A percentile compares a stretch with the other conserved stretches of the same genome.
phyloP scores from a whole-genome alignment of 1,140 invertebrate genomes.

The Drosophila sulfurigaster region DNA sequence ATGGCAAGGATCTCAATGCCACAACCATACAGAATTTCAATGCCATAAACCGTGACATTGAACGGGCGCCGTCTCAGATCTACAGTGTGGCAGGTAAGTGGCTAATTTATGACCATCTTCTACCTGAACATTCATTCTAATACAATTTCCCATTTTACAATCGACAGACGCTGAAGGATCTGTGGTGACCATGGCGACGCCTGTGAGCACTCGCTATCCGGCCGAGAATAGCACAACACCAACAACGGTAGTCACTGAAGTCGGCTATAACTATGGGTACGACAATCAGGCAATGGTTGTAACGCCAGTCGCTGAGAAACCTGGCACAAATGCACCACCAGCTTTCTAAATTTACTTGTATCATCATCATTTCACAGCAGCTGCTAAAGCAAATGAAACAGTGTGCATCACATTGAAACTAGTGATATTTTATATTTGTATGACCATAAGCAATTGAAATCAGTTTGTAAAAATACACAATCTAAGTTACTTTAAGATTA shows the following conservation, averaged over 20 bases:
- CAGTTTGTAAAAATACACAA: conserved; percentile 23
- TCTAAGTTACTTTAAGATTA: conserved; percentile 22
- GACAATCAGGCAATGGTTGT: conserved; percentile 81
- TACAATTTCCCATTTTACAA: conserved; percentile 33
- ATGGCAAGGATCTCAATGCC: conserved; percentile 75
- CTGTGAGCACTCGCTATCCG: conserved; percentile 79
- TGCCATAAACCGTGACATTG: conserved; percentile 76
- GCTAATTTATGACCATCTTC: neutral
- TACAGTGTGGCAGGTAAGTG: conserved; percentile 80
- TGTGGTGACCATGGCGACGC: conserved; percentile 76
- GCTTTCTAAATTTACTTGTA: conserved; percentile 46
- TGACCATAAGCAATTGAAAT: conserved; percentile 21
- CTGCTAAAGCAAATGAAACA: conserved; percentile 42
- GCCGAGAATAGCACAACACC: conserved; percentile 81
- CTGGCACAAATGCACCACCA: conserved; percentile 25
- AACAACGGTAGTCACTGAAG: conserved; percentile 69
- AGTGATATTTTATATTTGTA: conserved; percentile 60
- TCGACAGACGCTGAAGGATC: conserved; percentile 74
- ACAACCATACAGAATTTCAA: conserved; percentile 79
- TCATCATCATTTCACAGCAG: conserved; percentile 19
- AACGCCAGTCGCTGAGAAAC: conserved; percentile 76
- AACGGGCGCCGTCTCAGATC: conserved; percentile 76
- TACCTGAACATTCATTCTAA: conserved; percentile 39
- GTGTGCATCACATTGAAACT: conserved; percentile 76
- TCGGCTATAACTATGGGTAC: conserved; percentile 69